Base-by-base conservation (phyloP, 2,888 invertebrate species). In the Chrysolina americana region DNA sequence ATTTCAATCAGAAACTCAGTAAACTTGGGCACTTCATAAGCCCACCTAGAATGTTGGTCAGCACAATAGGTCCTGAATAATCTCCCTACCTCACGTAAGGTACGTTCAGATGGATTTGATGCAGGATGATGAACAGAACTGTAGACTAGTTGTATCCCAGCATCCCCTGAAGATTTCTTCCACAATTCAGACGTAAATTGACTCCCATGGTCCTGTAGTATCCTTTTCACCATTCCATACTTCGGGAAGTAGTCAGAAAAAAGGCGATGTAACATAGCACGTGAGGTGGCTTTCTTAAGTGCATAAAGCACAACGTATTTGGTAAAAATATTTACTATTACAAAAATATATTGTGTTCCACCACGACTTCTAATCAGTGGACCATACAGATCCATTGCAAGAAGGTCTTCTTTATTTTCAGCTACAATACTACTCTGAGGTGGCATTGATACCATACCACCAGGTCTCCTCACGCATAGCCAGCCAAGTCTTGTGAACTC, bases 301-400 rank as follows among this genome's bases (percentile, higher is more conserved):
- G 50, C 50, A 53, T 71, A 71, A 17, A 71, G 41, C n/a, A 41
- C 19, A 17, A 65, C 65, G 36, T 36, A 71, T 41, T 65, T 73
- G 1, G 73, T 68, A 53, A 73, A 68, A 13, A 78, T 81, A 56
- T 76, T 84, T 69, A 87, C 85, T 79, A 85, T 85, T 56, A 80
- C 84, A 19, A 86, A 85, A 77, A 82, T 85, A 75, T 78, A 83
- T 72, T 84, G 84, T 11, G 85, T 85, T 78, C 83, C 84, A 78
- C 70, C 28, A 28, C 28, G 28, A 28, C 28, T 28, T 28, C 28
- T 28, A 28, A 28, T 28, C 2, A 28, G 28, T 28, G 28, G 28
- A 28, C 28, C 28, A 28, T 28, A 28, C 28, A 28, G 28, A 28
- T 28, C 28, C 28, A 28, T 28, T 28, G 28, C 28, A 28, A 28